These are phyloP conservation scores for Stenoptilia bipunctidactyla DNA, from an alignment of 2,888 invertebrate genomes.

Conservation along the genomic window DNA sequence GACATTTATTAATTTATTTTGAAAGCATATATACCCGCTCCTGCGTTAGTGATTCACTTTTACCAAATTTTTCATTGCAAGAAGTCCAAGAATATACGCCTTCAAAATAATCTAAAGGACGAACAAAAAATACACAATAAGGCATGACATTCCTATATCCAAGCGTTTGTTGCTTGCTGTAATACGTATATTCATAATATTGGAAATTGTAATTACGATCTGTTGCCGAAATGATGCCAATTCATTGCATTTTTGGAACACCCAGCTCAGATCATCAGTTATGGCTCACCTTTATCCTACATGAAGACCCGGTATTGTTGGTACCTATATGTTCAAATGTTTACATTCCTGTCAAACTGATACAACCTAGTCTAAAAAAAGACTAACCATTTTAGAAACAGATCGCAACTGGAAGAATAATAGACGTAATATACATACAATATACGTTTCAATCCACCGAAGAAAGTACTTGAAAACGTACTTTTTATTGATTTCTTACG, in stretches of 20 bases:
- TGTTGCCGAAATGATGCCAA: conserved; percentile 71
- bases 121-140: conserved; percentile 41
- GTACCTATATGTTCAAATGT: background rate
- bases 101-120: conserved; percentile 35
- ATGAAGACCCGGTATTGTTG: too few species aligned
- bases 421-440: too few species aligned
- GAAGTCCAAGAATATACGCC: background rate
- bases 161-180: conserved; percentile 43
- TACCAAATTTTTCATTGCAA: background rate
- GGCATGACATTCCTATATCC: conserved; percentile 47
- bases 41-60: background rate
- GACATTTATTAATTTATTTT: conserved; percentile 31
- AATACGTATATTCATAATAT: conserved; percentile 33
- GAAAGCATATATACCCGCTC: conserved; percentile 13
- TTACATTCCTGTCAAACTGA: conserved; percentile 16
- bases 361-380: conserved; percentile 27
- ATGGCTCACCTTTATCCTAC: conserved; percentile 23
- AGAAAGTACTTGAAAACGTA: too few species aligned
- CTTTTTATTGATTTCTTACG: too few species aligned
- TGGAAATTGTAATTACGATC: conserved; percentile 55
- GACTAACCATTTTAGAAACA: conserved; percentile 66
- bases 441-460: too few species aligned
- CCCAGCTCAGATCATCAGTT: conserved; percentile 63
- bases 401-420: conserved; percentile 47
- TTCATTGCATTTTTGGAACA: conserved; percentile 42